phyloP scores from a whole-genome alignment of 2,888 invertebrate genomes.

The Lithophane semibrunnea region DNA sequence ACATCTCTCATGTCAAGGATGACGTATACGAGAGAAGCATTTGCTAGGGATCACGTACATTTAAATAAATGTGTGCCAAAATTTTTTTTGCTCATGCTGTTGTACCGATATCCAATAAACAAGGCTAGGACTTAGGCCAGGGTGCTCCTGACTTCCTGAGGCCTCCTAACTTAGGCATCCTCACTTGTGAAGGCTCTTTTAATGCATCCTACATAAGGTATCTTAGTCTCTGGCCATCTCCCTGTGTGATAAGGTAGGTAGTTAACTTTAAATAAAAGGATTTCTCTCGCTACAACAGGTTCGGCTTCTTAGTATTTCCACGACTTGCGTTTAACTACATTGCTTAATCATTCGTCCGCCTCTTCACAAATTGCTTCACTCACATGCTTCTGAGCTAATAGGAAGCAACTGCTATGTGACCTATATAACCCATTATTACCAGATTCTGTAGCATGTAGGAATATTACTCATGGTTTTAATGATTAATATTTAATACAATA shows the following conservation, averaged over 20 bases:
- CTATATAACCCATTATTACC: conserved; percentile 21
- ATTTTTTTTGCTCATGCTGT: too few relatives aligned
- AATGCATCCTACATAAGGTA: not conserved
- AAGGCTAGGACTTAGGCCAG: too few relatives aligned
- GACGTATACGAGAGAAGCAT: too few relatives aligned
- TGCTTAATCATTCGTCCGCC: conserved; percentile 43
- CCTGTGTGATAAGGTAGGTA: not conserved
- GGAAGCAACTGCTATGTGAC: conserved; percentile 23
- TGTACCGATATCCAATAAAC: too few relatives aligned
- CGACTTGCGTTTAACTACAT: conserved; percentile 28
- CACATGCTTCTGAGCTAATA: conserved; percentile 28
- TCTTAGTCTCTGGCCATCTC: too few relatives aligned
- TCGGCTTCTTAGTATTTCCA: conserved; percentile 33
- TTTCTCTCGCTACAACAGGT: conserved; percentile 23
- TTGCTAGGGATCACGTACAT: too few relatives aligned
- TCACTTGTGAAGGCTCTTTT: not conserved
- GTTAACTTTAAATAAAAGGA: conserved; percentile 9
- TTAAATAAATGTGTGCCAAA: too few relatives aligned
- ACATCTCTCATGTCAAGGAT: too few relatives aligned
- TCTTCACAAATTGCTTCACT: conserved; percentile 40
- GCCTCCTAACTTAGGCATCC: too few relatives aligned
- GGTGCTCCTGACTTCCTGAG: too few relatives aligned
- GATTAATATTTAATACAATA: not conserved
- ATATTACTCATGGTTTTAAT: not conserved
- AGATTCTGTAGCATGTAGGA: not conserved